Conservation (phyloP, 2,797 vertebrate species). For the Phalanger gymnotis region DNA sequence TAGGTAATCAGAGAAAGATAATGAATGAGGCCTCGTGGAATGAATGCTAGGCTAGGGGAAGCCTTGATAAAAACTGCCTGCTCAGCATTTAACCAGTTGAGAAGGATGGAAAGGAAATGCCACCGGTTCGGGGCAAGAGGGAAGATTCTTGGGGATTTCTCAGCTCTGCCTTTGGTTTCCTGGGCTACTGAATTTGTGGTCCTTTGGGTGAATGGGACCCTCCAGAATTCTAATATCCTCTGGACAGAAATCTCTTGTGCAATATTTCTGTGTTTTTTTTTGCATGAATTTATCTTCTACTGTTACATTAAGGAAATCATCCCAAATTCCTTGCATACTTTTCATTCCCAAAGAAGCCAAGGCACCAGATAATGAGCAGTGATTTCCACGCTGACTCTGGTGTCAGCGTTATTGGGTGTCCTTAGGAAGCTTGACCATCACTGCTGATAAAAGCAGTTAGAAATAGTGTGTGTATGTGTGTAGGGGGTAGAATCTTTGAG, state of each 20-base stretch:
- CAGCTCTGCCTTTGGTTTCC: neutral
- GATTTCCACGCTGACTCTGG: neutral
- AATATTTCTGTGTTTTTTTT: neutral
- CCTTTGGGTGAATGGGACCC: slow-evolving; percentile 29
- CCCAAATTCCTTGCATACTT: neutral
- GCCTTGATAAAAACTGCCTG: neutral
- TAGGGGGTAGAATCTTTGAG: neutral
- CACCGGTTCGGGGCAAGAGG: neutral
- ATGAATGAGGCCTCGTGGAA: slow-evolving; percentile 1
- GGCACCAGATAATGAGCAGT: neutral
- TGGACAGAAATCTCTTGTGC: neutral
- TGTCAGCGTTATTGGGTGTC: neutral
- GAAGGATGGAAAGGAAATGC: neutral
- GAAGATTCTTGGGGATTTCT: slow-evolving; percentile 26
- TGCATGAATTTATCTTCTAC: neutral
- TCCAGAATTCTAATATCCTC: neutral
- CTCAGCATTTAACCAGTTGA: neutral
- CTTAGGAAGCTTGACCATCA: neutral
- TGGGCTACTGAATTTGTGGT: neutral
- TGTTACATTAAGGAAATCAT: neutral
- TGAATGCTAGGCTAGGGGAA: neutral
- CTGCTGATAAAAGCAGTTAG: neutral
- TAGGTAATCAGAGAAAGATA: neutral
- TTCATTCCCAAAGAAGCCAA: neutral
- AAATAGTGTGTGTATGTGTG: neutral